A percentile compares a stretch with the other conserved stretches of the same genome.
Evolutionary conservation across 2,888 invertebrate genomes (phyloP).

Genomic region (Tetranychus truncatus): DNA sequence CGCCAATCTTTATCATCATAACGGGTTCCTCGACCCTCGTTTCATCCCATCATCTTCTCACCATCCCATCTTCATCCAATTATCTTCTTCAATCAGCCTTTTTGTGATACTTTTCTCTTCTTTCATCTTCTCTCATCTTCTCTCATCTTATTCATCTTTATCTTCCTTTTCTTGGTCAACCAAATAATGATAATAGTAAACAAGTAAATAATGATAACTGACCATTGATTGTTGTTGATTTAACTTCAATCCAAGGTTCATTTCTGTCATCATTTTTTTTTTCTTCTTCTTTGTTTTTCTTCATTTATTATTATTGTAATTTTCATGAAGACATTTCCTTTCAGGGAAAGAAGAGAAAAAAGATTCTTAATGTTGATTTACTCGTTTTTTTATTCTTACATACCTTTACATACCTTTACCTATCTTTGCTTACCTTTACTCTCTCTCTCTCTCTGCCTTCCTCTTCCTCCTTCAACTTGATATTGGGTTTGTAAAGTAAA

Average conservation of each 20-base stretch:
- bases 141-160: not conserved
- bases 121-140: too few relatives aligned
- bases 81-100: not conserved
- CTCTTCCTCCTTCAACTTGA: conserved; percentile 1
- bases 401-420: not conserved
- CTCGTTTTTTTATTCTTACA: not conserved
- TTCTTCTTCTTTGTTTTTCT: not conserved
- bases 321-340: not conserved
- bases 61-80: not conserved
- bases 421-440: not conserved
- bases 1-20: conserved; percentile 7
- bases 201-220: not conserved
- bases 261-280: not conserved
- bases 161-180: not conserved
- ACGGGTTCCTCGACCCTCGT: not conserved
- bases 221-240: not conserved
- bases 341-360: not conserved
- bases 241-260: not conserved
- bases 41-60: not conserved
- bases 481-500: not conserved
- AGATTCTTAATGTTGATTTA: not conserved
- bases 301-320: not conserved
- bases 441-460: not conserved
- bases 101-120: not conserved
- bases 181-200: not conserved